Evolutionary conservation across 2,888 invertebrate species (phyloP).

Genomic region (Catocala nupta): DNA sequence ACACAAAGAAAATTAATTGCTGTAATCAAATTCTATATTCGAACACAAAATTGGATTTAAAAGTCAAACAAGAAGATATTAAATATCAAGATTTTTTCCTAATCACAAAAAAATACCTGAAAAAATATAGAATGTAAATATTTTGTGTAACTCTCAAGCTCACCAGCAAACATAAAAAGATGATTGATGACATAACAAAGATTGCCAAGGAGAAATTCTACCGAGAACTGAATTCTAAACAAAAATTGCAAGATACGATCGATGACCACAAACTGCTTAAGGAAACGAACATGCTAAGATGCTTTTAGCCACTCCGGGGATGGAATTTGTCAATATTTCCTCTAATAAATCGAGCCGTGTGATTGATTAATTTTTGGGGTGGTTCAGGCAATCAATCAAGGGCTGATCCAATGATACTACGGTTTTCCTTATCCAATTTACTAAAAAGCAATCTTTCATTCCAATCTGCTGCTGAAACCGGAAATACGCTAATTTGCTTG

Average conservation of each 20-base stretch:
- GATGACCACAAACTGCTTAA: slow-evolving; percentile 7
- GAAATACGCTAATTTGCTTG: not conserved
- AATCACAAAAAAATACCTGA: too few species aligned
- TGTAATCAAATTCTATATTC: too few species aligned
- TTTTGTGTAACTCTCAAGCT: too few species aligned
- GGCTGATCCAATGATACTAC: slow-evolving; percentile 7
- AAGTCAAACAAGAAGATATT: too few species aligned
- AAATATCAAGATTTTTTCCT: too few species aligned
- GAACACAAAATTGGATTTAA: too few species aligned
- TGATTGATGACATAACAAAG: too few species aligned
- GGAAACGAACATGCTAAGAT: not conserved
- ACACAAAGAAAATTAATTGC: too few species aligned
- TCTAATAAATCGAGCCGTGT: slow-evolving; percentile 28
- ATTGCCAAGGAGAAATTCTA: too few species aligned
- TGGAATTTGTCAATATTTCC: slow-evolving; percentile 25
- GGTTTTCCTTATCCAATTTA: slow-evolving; percentile 9
- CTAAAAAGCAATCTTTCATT: slow-evolving; percentile 3
- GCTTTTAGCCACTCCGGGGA: slow-evolving; percentile 2
- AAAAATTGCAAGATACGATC: not conserved
- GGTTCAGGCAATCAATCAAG: slow-evolving; percentile 33
- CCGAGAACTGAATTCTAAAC: not conserved
- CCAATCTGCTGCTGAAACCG: not conserved
- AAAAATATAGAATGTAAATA: too few species aligned
- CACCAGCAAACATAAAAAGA: too few species aligned
- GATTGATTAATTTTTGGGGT: slow-evolving; percentile 30